phyloP scores from a whole-genome alignment of 1,140 invertebrate genomes.

The Bemisia tabaci region DNA sequence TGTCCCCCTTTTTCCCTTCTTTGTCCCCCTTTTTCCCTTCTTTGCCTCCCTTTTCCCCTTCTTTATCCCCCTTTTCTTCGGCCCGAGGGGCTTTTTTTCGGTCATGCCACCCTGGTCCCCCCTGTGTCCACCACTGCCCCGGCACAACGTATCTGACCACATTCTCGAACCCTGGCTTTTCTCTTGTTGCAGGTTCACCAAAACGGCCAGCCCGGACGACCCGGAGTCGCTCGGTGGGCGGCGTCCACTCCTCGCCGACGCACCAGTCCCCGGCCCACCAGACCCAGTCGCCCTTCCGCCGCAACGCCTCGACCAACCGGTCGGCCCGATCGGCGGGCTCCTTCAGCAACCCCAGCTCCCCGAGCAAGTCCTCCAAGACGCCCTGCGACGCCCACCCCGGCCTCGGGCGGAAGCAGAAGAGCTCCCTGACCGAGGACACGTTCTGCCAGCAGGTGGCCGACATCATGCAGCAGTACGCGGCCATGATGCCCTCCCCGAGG shows the following conservation, averaged over 20 bases:
- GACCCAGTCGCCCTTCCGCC: conserved; percentile 17
- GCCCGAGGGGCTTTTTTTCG: too few relatives aligned
- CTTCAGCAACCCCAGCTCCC: conserved; percentile 17
- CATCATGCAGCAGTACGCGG: conserved; percentile 32
- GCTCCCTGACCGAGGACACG: conserved; percentile 46
- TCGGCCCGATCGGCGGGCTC: conserved; percentile 20
- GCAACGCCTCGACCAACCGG: conserved; percentile 15
- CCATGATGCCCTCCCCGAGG: conserved; percentile 32
- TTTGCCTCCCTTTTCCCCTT: too few relatives aligned
- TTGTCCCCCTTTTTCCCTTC: too few relatives aligned
- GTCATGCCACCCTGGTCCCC: too few relatives aligned
- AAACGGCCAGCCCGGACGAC: conserved; percentile 28
- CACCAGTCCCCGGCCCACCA: conserved; percentile 24
- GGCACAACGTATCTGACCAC: too few relatives aligned
- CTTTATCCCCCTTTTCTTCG: too few relatives aligned
- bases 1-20: too few relatives aligned
- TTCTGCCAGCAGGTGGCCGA: conserved; percentile 40
- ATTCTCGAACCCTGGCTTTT: too few relatives aligned
- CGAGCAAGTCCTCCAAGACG: conserved; percentile 41
- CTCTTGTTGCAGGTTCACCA: conserved; percentile 32
- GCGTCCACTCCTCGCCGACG: conserved; percentile 8
- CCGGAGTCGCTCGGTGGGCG: conserved; percentile 20
- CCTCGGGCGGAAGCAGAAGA: conserved; percentile 33
- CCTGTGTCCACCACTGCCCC: too few relatives aligned
- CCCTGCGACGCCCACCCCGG: conserved; percentile 44